A percentile compares a stretch with the other conserved stretches of the same genome.
Evolutionary conservation across 1,140 invertebrate genomes (phyloP).

Genomic region (Tigriopus japonicus): DNA sequence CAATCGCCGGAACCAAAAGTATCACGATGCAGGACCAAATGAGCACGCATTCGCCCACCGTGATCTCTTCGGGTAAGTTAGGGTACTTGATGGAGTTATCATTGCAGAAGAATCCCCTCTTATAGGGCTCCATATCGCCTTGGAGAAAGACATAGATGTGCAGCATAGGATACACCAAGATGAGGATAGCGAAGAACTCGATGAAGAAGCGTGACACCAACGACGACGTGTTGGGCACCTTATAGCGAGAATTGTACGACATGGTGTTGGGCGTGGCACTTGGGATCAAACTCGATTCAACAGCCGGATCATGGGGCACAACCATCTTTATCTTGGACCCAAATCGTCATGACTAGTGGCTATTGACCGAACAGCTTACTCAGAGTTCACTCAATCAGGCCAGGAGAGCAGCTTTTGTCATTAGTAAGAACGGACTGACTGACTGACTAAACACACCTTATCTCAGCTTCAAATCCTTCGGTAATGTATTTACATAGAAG

Average conservation of each 20-base stretch:
- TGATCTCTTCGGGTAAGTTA: conserved; percentile 26
- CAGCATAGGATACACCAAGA: not conserved
- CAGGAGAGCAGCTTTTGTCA: too few relatives aligned
- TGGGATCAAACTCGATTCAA: too few relatives aligned
- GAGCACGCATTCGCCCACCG: conserved; percentile 7
- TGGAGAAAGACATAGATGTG: conserved; percentile 3
- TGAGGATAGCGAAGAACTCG: conserved; percentile 1
- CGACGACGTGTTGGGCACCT: not conserved
- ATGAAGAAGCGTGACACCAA: not conserved
- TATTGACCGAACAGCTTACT: too few relatives aligned
- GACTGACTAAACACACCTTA: too few relatives aligned
- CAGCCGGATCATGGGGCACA: too few relatives aligned
- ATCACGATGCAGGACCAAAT: conserved; percentile 6
- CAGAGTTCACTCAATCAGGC: too few relatives aligned
- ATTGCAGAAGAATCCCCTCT: conserved; percentile 40
- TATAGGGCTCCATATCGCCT: conserved; percentile 24
- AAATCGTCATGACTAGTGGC: too few relatives aligned
- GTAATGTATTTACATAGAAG: too few relatives aligned
- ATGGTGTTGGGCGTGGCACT: too few relatives aligned
- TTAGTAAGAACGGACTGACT: too few relatives aligned
- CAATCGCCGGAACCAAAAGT: not conserved
- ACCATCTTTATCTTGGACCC: too few relatives aligned
- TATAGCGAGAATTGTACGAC: not conserved
- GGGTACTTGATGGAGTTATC: conserved; percentile 38
- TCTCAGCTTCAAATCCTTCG: too few relatives aligned